Percentiles rank a stretch among this genome's conserved stretches.
Conservation (phyloP, 2,888 invertebrate species). For the Agonopterix arenella region DNA sequence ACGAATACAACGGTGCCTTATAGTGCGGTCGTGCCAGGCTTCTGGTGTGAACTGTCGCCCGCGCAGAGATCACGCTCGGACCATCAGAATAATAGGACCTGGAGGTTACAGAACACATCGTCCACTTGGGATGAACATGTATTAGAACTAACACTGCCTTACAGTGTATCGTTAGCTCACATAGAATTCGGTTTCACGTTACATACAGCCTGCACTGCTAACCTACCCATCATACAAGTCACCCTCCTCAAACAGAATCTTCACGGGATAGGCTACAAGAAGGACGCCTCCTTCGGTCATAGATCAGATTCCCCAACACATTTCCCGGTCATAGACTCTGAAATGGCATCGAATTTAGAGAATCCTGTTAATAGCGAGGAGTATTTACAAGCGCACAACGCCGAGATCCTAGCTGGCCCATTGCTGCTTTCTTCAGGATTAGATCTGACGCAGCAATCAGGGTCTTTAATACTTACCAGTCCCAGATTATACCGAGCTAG, state of each 20-base stretch:
- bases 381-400: constrained; percentile 91
- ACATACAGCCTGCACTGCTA: constrained; percentile 84
- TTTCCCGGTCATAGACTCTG: constrained; percentile 50
- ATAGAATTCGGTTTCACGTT: constrained; percentile 92
- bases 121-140: constrained; percentile 96
- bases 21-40: constrained; percentile 92
- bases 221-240: constrained; percentile 88
- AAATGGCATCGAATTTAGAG: constrained; percentile 63
- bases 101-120: constrained; percentile 91
- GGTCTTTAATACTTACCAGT: constrained; percentile 90
- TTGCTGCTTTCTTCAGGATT: constrained; percentile 87
- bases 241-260: constrained; percentile 78
- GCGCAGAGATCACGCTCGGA: constrained; percentile 93
- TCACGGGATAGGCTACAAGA: constrained; percentile 74
- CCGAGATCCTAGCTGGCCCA: constrained; percentile 94
- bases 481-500: constrained; percentile 88
- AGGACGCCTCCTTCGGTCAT: constrained; percentile 62
- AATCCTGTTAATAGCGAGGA: constrained; percentile 88
- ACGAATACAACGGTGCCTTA: constrained; percentile 77
- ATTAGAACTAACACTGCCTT: constrained; percentile 90
- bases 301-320: constrained; percentile 59
- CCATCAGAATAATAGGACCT: constrained; percentile 92
- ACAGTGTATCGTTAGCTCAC: constrained; percentile 88
- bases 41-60: constrained; percentile 95
- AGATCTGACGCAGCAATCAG: constrained; percentile 90